Percentiles rank a stretch among this genome's conserved stretches.
These are phyloP conservation scores for Mythimna lalbum DNA, from an alignment of 2,888 invertebrate species.

Conservation along the genomic window DNA sequence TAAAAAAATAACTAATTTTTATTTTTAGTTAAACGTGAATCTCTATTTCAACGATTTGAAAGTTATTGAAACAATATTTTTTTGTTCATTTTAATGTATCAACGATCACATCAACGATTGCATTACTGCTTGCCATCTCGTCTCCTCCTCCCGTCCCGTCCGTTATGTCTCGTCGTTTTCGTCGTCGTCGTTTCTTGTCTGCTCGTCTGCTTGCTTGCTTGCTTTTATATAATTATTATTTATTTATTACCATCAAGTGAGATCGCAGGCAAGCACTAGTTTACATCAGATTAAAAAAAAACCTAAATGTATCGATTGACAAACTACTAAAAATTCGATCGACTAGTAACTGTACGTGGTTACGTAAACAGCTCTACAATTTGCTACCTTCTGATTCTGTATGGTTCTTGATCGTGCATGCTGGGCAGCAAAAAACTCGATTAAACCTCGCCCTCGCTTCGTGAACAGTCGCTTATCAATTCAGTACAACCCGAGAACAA, in stretches of 20 bases:
- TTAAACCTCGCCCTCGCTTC: neutral
- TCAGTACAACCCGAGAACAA: neutral
- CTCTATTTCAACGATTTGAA: neutral
- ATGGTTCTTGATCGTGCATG: neutral
- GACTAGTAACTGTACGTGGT: neutral
- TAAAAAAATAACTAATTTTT: too few species aligned
- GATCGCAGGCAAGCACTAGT: too few species aligned
- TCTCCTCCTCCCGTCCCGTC: too few species aligned
- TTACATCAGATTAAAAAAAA: too few species aligned
- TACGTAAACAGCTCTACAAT: neutral
- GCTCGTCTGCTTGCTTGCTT: too few species aligned
- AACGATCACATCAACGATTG: too few species aligned
- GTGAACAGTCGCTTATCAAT: neutral
- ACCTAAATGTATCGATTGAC: neutral
- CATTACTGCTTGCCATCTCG: too few species aligned
- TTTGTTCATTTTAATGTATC: neutral
- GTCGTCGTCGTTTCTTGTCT: too few species aligned
- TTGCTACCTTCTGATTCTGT: neutral
- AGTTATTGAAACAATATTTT: too few species aligned
- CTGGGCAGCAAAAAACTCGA: neutral
- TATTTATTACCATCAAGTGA: too few species aligned
- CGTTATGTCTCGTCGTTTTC: too few species aligned
- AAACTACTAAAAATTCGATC: neutral
- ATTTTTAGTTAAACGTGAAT: neutral
- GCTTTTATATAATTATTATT: too few species aligned